phyloP scores from a whole-genome alignment of 2,888 invertebrate species.

The Synanthedon vespiformis region DNA sequence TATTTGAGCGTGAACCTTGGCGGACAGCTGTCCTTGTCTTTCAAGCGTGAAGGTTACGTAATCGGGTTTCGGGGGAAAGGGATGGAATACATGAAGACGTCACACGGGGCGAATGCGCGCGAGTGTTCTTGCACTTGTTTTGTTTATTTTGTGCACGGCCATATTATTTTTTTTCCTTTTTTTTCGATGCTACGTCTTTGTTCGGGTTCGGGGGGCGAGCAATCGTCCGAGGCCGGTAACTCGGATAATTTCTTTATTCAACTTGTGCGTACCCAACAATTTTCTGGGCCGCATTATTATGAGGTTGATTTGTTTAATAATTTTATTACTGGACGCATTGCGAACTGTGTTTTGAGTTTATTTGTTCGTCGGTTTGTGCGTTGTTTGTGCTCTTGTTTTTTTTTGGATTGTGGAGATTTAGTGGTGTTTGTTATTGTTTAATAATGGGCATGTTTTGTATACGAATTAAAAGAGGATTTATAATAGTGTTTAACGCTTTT shows the following conservation, averaged over 20 bases:
- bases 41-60: slow-evolving; percentile 17
- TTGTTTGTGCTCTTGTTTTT: slow-evolving; percentile 7
- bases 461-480: not conserved
- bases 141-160: slow-evolving; percentile 59
- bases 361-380: slow-evolving; percentile 32
- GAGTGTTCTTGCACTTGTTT: slow-evolving; percentile 67
- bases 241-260: slow-evolving; percentile 70
- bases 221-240: slow-evolving; percentile 52
- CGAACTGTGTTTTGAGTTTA: slow-evolving; percentile 35
- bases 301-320: slow-evolving; percentile 70
- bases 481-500: not conserved
- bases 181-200: slow-evolving; percentile 64
- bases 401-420: slow-evolving; percentile 12
- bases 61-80: slow-evolving; percentile 34
- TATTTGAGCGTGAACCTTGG: slow-evolving; percentile 40
- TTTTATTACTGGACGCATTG: slow-evolving; percentile 61
- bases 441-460: not conserved
- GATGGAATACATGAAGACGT: slow-evolving; percentile 66
- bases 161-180: slow-evolving; percentile 41
- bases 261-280: slow-evolving; percentile 58
- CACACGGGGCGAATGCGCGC: slow-evolving; percentile 63
- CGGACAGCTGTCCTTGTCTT: slow-evolving; percentile 35
- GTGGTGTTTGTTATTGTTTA: not conserved
- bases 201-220: slow-evolving; percentile 50
- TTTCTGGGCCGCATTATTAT: slow-evolving; percentile 65